These are phyloP conservation scores for Gymnocephalus cernua DNA, from an alignment of 2,113 vertebrate species.

Conservation along the genomic window DNA sequence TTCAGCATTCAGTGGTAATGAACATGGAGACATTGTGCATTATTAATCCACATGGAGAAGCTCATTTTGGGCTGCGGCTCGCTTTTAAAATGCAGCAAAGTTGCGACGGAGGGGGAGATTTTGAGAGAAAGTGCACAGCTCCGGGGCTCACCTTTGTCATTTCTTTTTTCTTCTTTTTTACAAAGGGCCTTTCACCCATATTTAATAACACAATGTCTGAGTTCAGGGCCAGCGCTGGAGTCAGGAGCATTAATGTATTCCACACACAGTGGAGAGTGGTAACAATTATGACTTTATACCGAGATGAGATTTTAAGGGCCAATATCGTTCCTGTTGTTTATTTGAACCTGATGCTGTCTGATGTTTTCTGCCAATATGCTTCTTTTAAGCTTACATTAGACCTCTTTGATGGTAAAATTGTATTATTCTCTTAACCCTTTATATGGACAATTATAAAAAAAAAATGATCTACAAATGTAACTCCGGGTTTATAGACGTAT, in stretches of 20 bases:
- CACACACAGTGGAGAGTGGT: slow-evolving; percentile 81
- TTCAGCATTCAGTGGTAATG: slow-evolving; percentile 97
- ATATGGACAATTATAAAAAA: too few relatives aligned
- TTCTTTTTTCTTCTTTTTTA: slow-evolving; percentile 67
- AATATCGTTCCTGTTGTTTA: slow-evolving; percentile 37
- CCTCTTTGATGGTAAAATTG: background rate
- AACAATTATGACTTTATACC: slow-evolving; percentile 47
- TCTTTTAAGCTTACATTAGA: background rate
- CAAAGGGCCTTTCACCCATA: slow-evolving; percentile 89
- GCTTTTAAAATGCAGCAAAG: slow-evolving; percentile 78
- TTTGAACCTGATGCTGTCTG: slow-evolving; percentile 44
- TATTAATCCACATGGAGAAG: slow-evolving; percentile 95
- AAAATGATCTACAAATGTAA: too few relatives aligned
- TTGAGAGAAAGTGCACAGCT: slow-evolving; percentile 84
- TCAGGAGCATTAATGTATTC: slow-evolving; percentile 61
- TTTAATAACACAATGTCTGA: slow-evolving; percentile 86
- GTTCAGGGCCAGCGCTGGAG: slow-evolving; percentile 81
- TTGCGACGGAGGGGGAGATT: slow-evolving; percentile 60
- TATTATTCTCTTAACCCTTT: too few relatives aligned
- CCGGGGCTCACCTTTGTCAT: slow-evolving; percentile 90
- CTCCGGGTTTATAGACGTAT: too few relatives aligned
- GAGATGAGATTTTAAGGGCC: slow-evolving; percentile 45
- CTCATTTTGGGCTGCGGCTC: slow-evolving; percentile 94
- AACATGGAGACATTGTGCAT: slow-evolving; percentile 95
- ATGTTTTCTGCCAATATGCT: slow-evolving; percentile 20